Percentiles rank a stretch among this genome's conserved stretches.
phyloP scores from a whole-genome alignment of 2,113 vertebrate genomes.

The Lampris incognitus region DNA sequence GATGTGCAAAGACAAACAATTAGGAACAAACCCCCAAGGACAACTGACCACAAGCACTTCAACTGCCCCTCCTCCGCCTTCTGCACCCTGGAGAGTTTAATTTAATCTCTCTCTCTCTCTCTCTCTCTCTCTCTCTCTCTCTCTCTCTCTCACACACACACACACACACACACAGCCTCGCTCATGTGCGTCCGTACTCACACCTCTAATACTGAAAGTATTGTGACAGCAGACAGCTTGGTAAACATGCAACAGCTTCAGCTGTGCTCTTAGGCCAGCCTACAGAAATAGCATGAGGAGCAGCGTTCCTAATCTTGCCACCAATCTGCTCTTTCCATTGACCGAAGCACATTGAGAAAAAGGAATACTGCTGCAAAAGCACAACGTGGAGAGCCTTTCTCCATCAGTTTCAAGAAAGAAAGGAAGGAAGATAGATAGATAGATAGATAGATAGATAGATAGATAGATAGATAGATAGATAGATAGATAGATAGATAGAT shows the following conservation, averaged over 20 bases:
- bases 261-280: slow-evolving; percentile 27
- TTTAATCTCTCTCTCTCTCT: slow-evolving; percentile 20
- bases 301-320: slow-evolving; percentile 1
- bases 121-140: background rate
- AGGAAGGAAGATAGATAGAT: slow-evolving; percentile 4
- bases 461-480: background rate
- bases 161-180: slow-evolving; percentile 3
- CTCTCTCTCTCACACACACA: background rate
- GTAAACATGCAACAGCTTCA: slow-evolving; percentile 50
- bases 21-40: slow-evolving; percentile 48
- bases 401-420: slow-evolving; percentile 17
- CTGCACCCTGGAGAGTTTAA: slow-evolving; percentile 51
- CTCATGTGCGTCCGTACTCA: background rate
- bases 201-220: slow-evolving; percentile 18
- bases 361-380: slow-evolving; percentile 27
- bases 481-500: background rate
- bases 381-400: slow-evolving; percentile 33
- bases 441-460: background rate
- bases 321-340: slow-evolving; percentile 27
- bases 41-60: slow-evolving; percentile 59
- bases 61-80: background rate
- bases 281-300: slow-evolving; percentile 21
- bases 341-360: slow-evolving; percentile 31
- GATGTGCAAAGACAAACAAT: slow-evolving; percentile 76
- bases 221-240: slow-evolving; percentile 28